A percentile compares a stretch with the other conserved stretches of the same genome.
Evolutionary conservation across 2,113 vertebrate species (phyloP).

Genomic region (Prunella fulvescens): DNA sequence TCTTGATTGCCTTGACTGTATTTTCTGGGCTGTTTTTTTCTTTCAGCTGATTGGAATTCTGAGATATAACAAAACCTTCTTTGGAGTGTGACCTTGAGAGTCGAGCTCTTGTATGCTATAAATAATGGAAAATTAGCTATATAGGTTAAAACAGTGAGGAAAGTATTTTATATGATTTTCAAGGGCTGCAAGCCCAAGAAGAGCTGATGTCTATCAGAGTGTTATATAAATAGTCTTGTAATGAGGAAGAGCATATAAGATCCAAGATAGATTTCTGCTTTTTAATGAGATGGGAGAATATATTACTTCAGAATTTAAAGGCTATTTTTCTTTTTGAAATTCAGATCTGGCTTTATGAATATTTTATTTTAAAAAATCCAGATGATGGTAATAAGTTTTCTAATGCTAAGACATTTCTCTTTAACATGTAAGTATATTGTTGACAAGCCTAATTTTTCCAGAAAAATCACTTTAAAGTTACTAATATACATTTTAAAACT

Average conservation of each 20-base stretch:
- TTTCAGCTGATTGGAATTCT: conserved; percentile 25
- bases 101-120: background rate
- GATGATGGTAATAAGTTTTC: background rate
- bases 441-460: conserved; percentile 21
- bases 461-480: background rate
- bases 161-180: conserved; percentile 27
- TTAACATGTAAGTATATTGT: background rate
- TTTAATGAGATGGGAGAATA: conserved; percentile 50
- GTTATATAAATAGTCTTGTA: conserved; percentile 51
- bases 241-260: conserved; percentile 35
- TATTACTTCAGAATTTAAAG: conserved; percentile 47
- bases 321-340: conserved; percentile 53
- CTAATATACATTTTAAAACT: background rate
- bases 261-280: conserved; percentile 37
- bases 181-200: conserved; percentile 16
- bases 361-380: conserved; percentile 35
- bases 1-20: conserved; percentile 8
- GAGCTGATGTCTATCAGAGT: conserved; percentile 13
- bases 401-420: background rate
- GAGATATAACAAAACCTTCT: conserved; percentile 12
- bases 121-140: conserved; percentile 46
- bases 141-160: background rate
- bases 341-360: conserved; percentile 48
- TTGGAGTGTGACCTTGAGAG: conserved; percentile 39
- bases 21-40: background rate